Percentiles rank a stretch among this genome's conserved stretches.
Conservation (phyloP, 2,797 vertebrate genomes). For the Oreortyx pictus region DNA sequence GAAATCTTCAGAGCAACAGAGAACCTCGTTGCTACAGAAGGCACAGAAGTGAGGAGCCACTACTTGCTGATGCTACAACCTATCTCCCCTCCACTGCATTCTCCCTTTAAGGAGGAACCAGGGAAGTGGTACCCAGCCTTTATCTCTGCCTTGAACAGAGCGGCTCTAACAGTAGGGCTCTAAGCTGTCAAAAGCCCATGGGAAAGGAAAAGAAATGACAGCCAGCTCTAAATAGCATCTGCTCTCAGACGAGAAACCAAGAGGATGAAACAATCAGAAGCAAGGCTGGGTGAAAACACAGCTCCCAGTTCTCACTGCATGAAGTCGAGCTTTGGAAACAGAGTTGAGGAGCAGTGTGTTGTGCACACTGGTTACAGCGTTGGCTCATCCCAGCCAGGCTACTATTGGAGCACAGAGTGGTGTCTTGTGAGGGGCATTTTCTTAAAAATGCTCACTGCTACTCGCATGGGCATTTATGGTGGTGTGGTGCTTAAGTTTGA, state of each 20-base stretch:
- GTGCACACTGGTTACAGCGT: accelerated
- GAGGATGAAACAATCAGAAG: background rate
- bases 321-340: background rate
- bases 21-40: background rate
- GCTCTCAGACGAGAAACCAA: background rate
- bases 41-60: background rate
- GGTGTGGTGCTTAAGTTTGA: background rate
- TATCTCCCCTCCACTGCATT: background rate
- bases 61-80: background rate
- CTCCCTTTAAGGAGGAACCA: accelerated
- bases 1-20: background rate
- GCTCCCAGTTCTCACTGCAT: background rate
- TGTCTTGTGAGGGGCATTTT: background rate
- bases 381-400: background rate
- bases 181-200: background rate
- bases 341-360: background rate
- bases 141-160: background rate
- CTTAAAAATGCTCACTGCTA: background rate
- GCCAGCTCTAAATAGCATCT: background rate
- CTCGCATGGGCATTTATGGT: background rate
- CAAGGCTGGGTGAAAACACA: background rate
- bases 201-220: background rate
- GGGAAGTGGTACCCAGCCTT: background rate
- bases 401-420: background rate
- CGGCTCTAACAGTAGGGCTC: background rate